Evolutionary conservation across 2,113 vertebrate species (phyloP).

Genomic region (Tricholaema leucomelas): DNA sequence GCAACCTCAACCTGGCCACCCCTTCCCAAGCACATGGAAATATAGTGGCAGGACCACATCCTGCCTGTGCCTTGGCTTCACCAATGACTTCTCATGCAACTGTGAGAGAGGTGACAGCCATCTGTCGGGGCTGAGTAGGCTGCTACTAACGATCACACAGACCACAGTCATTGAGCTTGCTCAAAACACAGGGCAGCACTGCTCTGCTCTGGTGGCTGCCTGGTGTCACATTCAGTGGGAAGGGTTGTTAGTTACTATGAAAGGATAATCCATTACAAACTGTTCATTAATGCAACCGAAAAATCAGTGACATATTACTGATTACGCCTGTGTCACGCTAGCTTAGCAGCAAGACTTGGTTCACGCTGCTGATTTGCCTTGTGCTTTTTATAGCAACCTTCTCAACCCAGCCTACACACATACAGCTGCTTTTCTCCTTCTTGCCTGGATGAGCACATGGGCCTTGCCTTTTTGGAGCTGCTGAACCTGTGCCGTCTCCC

Average conservation of each 20-base stretch:
- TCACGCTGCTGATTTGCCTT: neutral
- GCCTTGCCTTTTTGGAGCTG: neutral
- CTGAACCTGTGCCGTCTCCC: neutral
- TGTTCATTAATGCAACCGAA: constrained; percentile 8
- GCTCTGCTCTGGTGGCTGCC: neutral
- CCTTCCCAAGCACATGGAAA: neutral
- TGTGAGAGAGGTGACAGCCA: neutral
- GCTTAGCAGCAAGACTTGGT: fast-evolving
- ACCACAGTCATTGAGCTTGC: neutral
- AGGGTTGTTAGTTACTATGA: neutral
- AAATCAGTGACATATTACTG: constrained; percentile 44
- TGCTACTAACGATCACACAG: neutral
- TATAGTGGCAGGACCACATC: neutral
- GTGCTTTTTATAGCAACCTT: neutral
- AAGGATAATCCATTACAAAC: constrained; percentile 54
- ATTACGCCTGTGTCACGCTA: neutral
- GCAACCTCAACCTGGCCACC: neutral
- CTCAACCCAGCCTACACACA: neutral
- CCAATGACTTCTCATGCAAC: neutral
- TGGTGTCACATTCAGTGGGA: neutral
- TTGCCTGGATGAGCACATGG: fast-evolving
- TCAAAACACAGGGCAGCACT: neutral
- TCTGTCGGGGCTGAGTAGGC: neutral
- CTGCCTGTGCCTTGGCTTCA: neutral
- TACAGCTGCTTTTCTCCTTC: neutral